Evolutionary conservation across 2,888 invertebrate genomes (phyloP).

Genomic region (Drosophila kambysellisi): DNA sequence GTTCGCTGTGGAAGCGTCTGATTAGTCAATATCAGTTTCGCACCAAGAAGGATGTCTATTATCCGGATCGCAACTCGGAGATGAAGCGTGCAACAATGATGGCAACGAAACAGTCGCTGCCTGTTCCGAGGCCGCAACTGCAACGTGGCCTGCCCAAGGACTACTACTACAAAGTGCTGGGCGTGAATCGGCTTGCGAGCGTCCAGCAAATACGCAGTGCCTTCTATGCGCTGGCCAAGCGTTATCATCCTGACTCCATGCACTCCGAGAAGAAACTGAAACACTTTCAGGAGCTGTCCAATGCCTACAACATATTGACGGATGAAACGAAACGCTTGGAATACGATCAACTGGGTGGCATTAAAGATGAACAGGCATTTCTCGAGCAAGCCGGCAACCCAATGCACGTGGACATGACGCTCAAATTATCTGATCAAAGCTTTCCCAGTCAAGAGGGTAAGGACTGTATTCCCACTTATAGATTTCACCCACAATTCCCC

Average conservation of each 20-base stretch:
- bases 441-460: slow-evolving; percentile 54
- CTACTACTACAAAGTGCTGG: slow-evolving; percentile 82
- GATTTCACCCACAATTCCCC: not conserved
- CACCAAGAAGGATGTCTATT: slow-evolving; percentile 66
- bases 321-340: slow-evolving; percentile 94
- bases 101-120: slow-evolving; percentile 2
- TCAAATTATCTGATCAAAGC: slow-evolving; percentile 30
- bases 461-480: not conserved
- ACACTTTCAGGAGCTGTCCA: slow-evolving; percentile 94
- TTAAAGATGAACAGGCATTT: slow-evolving; percentile 72
- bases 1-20: slow-evolving; percentile 35
- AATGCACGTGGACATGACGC: slow-evolving; percentile 44
- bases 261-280: slow-evolving; percentile 73
- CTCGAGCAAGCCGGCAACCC: slow-evolving; percentile 71
- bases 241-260: slow-evolving; percentile 82
- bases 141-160: slow-evolving; percentile 74
- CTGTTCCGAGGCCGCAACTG: slow-evolving; percentile 16
- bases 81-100: slow-evolving; percentile 49
- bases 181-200: slow-evolving; percentile 71
- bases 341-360: slow-evolving; percentile 80
- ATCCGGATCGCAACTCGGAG: slow-evolving; percentile 78
- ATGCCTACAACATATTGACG: slow-evolving; percentile 96
- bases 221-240: slow-evolving; percentile 83
- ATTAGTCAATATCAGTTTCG: slow-evolving; percentile 77
- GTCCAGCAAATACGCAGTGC: slow-evolving; percentile 81